Percentiles rank a stretch among this genome's conserved stretches.
These are phyloP conservation scores for Pipistrellus pipistrellus DNA, from an alignment of 2,797 vertebrate species.

Conservation along the genomic window DNA sequence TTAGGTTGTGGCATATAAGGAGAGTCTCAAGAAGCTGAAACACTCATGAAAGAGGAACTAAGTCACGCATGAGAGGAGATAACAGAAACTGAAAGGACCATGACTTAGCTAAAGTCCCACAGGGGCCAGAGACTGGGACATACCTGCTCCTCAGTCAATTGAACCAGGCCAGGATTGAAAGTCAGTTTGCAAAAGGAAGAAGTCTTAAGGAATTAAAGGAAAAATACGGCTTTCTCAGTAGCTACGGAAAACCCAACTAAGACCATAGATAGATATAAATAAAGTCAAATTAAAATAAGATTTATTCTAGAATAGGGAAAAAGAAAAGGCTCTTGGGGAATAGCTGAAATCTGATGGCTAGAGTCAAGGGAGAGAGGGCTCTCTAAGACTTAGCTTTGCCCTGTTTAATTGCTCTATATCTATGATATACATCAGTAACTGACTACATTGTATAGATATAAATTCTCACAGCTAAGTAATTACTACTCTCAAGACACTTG, in stretches of 20 bases:
- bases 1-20: constrained; percentile 21
- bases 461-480: constrained; percentile 14
- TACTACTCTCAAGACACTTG: background rate
- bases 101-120: constrained; percentile 13
- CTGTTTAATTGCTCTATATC: background rate
- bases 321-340: background rate
- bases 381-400: background rate
- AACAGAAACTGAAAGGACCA: constrained; percentile 45
- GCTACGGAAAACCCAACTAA: background rate
- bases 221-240: constrained; percentile 51
- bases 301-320: background rate
- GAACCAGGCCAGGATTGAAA: constrained; percentile 15
- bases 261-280: background rate
- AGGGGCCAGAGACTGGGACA: background rate
- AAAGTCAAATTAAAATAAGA: constrained; percentile 51
- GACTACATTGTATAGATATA: background rate
- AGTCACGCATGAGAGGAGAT: constrained; percentile 43
- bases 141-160: constrained; percentile 50
- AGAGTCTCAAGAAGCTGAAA: constrained; percentile 50
- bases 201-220: constrained; percentile 58
- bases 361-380: background rate
- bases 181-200: constrained; percentile 45
- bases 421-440: background rate
- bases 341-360: background rate
- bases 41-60: constrained; percentile 67